Conservation (phyloP, 2,888 invertebrate genomes). For the Laothoe populi region DNA sequence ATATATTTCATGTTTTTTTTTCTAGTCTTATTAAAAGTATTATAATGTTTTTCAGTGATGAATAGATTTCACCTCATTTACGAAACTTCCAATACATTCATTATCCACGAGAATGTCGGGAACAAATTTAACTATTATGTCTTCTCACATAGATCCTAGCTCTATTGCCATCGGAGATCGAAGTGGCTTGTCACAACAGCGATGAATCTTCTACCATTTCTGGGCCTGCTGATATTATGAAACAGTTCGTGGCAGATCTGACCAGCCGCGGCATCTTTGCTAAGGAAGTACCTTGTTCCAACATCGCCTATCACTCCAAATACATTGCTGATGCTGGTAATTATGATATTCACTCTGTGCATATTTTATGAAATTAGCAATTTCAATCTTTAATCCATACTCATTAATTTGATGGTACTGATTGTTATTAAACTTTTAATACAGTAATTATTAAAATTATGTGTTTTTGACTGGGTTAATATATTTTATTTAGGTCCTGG, state of each 20-base stretch:
- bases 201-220: constrained; percentile 91
- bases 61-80: too few species aligned
- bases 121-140: not conserved
- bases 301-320: constrained; percentile 94
- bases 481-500: constrained; percentile 49
- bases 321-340: constrained; percentile 88
- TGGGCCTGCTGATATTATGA: constrained; percentile 87
- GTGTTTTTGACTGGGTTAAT: not conserved
- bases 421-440: not conserved
- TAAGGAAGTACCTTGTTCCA: constrained; percentile 85
- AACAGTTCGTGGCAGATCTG: constrained; percentile 80
- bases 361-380: too few species aligned
- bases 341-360: too few species aligned
- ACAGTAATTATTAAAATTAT: constrained; percentile 5
- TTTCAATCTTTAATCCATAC: too few species aligned
- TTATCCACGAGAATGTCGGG: too few species aligned
- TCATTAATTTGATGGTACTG: not conserved
- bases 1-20: too few species aligned
- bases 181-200: constrained; percentile 92
- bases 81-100: too few species aligned
- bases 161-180: constrained; percentile 85
- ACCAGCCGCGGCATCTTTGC: constrained; percentile 60
- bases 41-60: too few species aligned
- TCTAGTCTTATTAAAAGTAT: too few species aligned
- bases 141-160: constrained; percentile 44